Percentiles rank a stretch among this genome's conserved stretches.
Conservation (phyloP, 2,113 vertebrate genomes). For the Myotis lucifugus region DNA sequence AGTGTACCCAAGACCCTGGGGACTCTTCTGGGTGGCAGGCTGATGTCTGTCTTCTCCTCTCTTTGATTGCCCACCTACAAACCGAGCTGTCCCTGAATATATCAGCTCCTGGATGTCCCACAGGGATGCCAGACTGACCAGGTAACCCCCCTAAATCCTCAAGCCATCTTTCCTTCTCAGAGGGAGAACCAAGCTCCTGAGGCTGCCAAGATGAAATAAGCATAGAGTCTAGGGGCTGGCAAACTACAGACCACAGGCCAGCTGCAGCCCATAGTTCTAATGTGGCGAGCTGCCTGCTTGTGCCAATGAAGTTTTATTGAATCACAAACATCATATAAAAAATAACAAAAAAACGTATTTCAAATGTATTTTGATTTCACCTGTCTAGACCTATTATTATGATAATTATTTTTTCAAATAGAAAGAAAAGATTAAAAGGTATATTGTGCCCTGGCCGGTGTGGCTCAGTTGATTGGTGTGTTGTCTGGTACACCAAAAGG, state of each 20-base stretch:
- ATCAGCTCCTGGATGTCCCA: not conserved
- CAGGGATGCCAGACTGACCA: not conserved
- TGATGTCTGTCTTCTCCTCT: not conserved
- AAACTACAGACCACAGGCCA: not conserved
- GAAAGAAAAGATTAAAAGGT: not conserved
- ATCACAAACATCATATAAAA: slow-evolving; percentile 62
- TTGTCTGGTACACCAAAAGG: too few relatives aligned
- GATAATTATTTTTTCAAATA: not conserved
- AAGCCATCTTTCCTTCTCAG: not conserved
- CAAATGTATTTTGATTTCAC: not conserved
- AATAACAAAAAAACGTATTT: slow-evolving; percentile 70
- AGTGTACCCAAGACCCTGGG: not conserved
- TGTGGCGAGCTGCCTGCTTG: not conserved
- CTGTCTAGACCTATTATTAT: not conserved
- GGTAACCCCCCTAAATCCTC: not conserved
- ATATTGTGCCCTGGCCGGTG: not conserved
- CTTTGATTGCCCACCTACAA: not conserved
- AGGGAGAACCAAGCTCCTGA: not conserved
- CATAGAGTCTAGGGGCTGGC: not conserved
- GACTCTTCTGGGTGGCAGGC: not conserved
- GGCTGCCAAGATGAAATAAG: not conserved
- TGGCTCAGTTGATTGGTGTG: too few relatives aligned
- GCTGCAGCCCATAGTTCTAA: not conserved
- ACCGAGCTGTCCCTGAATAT: not conserved
- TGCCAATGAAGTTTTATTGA: not conserved